Base-by-base conservation (phyloP, 2,888 invertebrate genomes). In the Carpatolechia fugitivella region DNA sequence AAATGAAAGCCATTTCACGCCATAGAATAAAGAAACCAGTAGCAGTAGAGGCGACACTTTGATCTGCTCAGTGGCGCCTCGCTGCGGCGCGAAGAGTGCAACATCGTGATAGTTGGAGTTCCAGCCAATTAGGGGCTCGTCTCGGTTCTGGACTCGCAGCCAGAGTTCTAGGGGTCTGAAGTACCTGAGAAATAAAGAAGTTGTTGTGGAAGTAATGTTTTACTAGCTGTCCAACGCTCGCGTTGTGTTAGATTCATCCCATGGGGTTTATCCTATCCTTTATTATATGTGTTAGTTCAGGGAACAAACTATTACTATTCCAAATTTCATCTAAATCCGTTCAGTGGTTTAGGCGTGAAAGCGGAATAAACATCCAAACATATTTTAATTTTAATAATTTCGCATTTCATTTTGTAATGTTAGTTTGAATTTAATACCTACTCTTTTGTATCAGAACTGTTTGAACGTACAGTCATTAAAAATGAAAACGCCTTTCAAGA, bases 111-210 rank as follows among this genome's bases (percentile, higher is more conserved):
- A 91, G 71, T 90, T 93, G 0, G 93, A 92, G 59, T 91, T 93
- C 96, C 96, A 97, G 0, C 96, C 96, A 13, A 95, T 92, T 0
- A 94, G 86, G 1, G 91, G 91, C 66, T 94, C 94, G 61, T 93
- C 92, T 31, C 93, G 87, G 68, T 96, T 96, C 71, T 95, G 94
- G 1, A 94, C 92, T 53, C 93, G 92, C 0, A 98, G 90, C 96
- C 96, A 98, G 0, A 93, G 85, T 58, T 92, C 91, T 13, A 98
- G 80, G 0, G 97, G 97, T 60, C 94, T 91, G 80, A 97, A 98
- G 75, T 97, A 98, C 58, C 90, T 90, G 56, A 62, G 57, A 11
- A 50, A 33, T 33, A 33, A 8, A 33, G n/a, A n/a, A n/a, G n/a
- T n/a, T n/a, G n/a, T n/a, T n/a, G n/a, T n/a, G n/a, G n/a, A n/a